A percentile compares a stretch with the other conserved stretches of the same genome.
Evolutionary conservation across 2,113 vertebrate species (phyloP).

Genomic region (Anguilla rostrata): DNA sequence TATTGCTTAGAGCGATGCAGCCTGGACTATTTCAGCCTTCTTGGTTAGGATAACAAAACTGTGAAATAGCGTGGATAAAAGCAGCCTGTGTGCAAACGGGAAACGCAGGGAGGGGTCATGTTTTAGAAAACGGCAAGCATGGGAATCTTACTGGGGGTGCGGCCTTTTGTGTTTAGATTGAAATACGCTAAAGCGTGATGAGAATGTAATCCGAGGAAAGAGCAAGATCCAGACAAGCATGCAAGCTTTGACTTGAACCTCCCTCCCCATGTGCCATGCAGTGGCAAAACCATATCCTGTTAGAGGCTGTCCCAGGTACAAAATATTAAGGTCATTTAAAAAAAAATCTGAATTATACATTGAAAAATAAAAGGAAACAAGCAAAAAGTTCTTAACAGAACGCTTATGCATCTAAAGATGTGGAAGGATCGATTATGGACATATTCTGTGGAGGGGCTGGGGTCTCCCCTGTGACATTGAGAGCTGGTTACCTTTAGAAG

Average conservation of each 20-base stretch:
- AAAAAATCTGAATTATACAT: background rate
- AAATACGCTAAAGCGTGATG: background rate
- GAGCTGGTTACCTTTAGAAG: background rate
- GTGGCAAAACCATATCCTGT: background rate
- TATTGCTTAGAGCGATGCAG: background rate
- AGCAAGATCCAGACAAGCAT: background rate
- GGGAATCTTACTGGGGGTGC: background rate
- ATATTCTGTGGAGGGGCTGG: background rate
- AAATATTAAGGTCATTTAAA: background rate
- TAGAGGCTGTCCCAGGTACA: background rate
- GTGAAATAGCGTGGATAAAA: background rate
- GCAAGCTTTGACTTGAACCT: background rate
- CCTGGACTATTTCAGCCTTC: background rate
- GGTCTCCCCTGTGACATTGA: background rate
- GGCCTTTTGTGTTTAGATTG: background rate
- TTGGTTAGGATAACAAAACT: background rate
- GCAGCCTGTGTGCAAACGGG: background rate
- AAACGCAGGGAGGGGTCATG: background rate
- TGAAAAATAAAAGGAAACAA: background rate
- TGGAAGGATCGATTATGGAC: background rate
- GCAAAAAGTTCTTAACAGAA: background rate
- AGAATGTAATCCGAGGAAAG: background rate
- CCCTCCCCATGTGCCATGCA: background rate
- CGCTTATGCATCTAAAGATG: background rate
- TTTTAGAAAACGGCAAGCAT: background rate